Conservation (phyloP, 2,888 invertebrate genomes). For the Mesopsocus fuscifrons region DNA sequence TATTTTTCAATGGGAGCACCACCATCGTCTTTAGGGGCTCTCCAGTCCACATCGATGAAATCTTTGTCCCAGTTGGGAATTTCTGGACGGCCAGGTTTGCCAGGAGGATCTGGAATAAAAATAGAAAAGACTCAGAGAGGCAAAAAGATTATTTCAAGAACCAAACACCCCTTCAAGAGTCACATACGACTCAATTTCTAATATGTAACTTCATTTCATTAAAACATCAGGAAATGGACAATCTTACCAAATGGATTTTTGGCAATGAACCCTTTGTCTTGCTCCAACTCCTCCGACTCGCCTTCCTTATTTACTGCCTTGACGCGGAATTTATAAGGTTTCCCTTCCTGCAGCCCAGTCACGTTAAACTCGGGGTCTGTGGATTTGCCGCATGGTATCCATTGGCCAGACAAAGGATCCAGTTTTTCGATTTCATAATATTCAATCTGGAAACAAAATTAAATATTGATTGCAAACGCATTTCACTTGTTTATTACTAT, state of each 20-base stretch:
- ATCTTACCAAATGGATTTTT: conserved; percentile 94
- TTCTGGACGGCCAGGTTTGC: conserved; percentile 78
- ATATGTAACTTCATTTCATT: not conserved
- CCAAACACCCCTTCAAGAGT: not conserved
- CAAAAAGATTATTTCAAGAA: too few species aligned
- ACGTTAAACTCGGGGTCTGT: conserved; percentile 70
- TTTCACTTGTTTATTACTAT: not conserved
- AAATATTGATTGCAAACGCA: not conserved
- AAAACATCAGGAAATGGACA: too few species aligned
- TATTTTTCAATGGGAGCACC: conserved; percentile 95
- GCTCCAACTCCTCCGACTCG: conserved; percentile 88
- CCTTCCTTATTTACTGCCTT: conserved; percentile 97
- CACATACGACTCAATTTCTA: conserved; percentile 10
- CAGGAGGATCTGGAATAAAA: conserved; percentile 53
- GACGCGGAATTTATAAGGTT: conserved; percentile 96
- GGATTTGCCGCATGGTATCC: conserved; percentile 80
- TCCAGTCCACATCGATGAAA: conserved; percentile 89
- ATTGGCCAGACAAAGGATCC: conserved; percentile 78
- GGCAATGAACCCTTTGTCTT: conserved; percentile 84
- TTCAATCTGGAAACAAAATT: conserved; percentile 33
- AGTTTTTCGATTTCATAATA: conserved; percentile 93
- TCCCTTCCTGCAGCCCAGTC: conserved; percentile 75
- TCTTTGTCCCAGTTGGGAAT: conserved; percentile 90
- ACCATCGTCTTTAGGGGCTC: conserved; percentile 75
- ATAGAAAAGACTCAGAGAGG: too few species aligned